phyloP scores from a whole-genome alignment of 2,113 vertebrate species.

The cat (Felis catus) region F.catus_Fca126_mat1.0 CM031416.1:73176001-73176500 shows the following conservation, averaged over 20 bases:
- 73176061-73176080: neutral
- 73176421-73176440: slow-evolving; percentile 31
- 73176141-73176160: neutral
- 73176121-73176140: neutral
- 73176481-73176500: too few relatives aligned
- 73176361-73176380: neutral
- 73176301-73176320: neutral
- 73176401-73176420: slow-evolving; percentile 12
- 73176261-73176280: neutral
- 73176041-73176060: neutral
- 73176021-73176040: neutral
- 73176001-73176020: neutral
- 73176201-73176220: neutral
- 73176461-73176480: neutral
- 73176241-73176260: neutral
- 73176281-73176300: neutral
- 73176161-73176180: neutral
- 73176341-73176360: neutral
- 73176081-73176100: slow-evolving; percentile 11
- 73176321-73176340: slow-evolving; percentile 47
- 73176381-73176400: neutral
- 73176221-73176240: neutral
- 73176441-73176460: neutral
- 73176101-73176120: neutral
- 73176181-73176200: neutral